Percentiles rank a stretch among this genome's conserved stretches.
These are phyloP conservation scores for Linnaemya vulpina DNA, from an alignment of 2,888 invertebrate species.

Conservation along the genomic window DNA sequence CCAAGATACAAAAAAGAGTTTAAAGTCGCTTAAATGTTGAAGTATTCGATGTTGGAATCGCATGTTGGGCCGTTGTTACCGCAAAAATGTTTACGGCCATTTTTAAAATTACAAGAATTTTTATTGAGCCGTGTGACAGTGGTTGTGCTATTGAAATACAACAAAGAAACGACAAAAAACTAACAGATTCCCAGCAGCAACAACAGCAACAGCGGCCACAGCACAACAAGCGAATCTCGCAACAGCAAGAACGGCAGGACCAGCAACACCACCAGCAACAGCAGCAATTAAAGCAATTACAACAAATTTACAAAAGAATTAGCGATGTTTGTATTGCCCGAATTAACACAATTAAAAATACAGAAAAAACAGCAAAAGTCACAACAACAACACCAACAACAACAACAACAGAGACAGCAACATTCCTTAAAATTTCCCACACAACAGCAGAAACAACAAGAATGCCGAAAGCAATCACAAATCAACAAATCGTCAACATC, in stretches of 20 bases:
- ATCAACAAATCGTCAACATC: constrained; percentile 58
- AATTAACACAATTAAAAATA: constrained; percentile 57
- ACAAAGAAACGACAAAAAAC: constrained; percentile 68
- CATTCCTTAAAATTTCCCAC: constrained; percentile 30
- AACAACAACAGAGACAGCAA: constrained; percentile 55
- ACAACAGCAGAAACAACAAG: constrained; percentile 43
- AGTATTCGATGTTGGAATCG: constrained; percentile 70
- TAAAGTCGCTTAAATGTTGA: constrained; percentile 68
- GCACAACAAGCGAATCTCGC: constrained; percentile 58
- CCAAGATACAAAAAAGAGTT: constrained; percentile 69
- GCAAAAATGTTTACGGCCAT: constrained; percentile 74
- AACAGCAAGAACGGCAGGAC: constrained; percentile 38
- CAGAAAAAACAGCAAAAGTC: constrained; percentile 32
- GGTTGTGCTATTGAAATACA: constrained; percentile 67
- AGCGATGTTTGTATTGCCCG: constrained; percentile 70
- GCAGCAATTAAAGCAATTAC: constrained; percentile 71
- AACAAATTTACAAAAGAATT: constrained; percentile 71
- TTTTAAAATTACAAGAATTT: constrained; percentile 69
- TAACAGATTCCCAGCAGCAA: constrained; percentile 58
- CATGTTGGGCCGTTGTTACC: constrained; percentile 68
- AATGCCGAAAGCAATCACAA: constrained; percentile 52
- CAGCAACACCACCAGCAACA: constrained; percentile 53
- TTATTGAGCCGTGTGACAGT: constrained; percentile 69
- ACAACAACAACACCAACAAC: constrained; percentile 34
- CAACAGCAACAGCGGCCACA: constrained; percentile 56